phyloP scores from a whole-genome alignment of 2,113 vertebrate species.

The Mungos mungo region DNA sequence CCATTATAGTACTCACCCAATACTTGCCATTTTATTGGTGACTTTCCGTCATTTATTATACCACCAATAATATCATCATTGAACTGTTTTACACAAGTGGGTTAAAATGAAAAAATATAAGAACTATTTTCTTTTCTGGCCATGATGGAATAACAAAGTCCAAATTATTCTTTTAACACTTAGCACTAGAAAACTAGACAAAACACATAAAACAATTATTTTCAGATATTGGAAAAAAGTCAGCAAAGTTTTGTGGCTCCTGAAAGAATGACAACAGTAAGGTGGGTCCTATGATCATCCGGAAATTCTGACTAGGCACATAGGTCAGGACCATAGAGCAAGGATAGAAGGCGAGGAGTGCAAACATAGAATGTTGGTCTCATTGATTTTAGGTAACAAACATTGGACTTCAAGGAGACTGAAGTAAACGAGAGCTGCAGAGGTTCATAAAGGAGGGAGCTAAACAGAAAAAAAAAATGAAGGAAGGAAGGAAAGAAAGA shows the following conservation, averaged over 20 bases:
- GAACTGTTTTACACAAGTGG: background rate
- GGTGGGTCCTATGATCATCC: too few species aligned
- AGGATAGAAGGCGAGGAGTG: background rate
- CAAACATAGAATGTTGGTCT: background rate
- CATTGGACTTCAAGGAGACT: too few species aligned
- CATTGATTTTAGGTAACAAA: background rate
- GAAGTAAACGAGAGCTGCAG: background rate
- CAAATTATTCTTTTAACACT: background rate
- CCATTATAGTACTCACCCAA: background rate
- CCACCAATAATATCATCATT: background rate
- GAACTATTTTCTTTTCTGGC: background rate
- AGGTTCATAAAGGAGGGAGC: background rate
- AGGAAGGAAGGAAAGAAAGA: background rate
- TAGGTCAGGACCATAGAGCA: background rate
- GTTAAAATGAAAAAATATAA: background rate
- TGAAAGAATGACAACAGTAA: background rate
- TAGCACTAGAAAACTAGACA: background rate
- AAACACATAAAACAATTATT: background rate
- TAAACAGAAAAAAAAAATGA: background rate
- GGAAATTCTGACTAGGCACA: background rate
- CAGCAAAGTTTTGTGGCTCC: background rate
- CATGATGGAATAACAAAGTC: background rate
- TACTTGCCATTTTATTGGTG: background rate
- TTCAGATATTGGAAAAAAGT: background rate
- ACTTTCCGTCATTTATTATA: background rate